Conservation (phyloP, 2,888 invertebrate species). For the Parochlus steinenii region DNA sequence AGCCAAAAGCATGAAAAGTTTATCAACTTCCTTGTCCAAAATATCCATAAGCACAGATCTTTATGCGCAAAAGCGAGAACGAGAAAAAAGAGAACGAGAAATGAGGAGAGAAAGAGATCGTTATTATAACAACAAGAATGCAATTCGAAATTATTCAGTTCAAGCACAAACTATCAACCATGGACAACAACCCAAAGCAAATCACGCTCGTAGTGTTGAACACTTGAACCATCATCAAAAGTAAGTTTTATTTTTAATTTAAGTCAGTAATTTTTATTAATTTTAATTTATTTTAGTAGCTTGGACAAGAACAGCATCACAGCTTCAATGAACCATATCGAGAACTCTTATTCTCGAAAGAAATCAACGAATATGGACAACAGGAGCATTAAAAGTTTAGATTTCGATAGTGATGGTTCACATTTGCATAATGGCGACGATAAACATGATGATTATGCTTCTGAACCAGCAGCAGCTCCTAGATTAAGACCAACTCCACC, state of each 20-base stretch:
- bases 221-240: constrained; percentile 21
- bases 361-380: constrained; percentile 26
- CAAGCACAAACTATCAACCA: too few relatives aligned
- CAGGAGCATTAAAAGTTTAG: constrained; percentile 53
- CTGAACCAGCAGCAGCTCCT: constrained; percentile 37
- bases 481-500: constrained; percentile 61
- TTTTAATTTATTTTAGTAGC: too few relatives aligned
- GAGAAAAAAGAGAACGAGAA: constrained; percentile 24
- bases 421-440: constrained; percentile 29
- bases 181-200: constrained; percentile 2
- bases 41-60: constrained; percentile 29
- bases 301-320: not conserved
- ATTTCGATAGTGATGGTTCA: constrained; percentile 58
- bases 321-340: constrained; percentile 8
- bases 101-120: constrained; percentile 15
- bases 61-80: constrained; percentile 17
- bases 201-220: constrained; percentile 27
- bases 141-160: too few relatives aligned
- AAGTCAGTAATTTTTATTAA: too few relatives aligned
- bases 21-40: constrained; percentile 26
- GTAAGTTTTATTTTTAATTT: not conserved
- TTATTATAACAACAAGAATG: constrained; percentile 16
- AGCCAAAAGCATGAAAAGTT: constrained; percentile 1
- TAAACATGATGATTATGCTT: constrained; percentile 36
- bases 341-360: constrained; percentile 3